Evolutionary conservation across 2,797 vertebrate genomes (phyloP).

Genomic region (Tolypeutes matacus): DNA sequence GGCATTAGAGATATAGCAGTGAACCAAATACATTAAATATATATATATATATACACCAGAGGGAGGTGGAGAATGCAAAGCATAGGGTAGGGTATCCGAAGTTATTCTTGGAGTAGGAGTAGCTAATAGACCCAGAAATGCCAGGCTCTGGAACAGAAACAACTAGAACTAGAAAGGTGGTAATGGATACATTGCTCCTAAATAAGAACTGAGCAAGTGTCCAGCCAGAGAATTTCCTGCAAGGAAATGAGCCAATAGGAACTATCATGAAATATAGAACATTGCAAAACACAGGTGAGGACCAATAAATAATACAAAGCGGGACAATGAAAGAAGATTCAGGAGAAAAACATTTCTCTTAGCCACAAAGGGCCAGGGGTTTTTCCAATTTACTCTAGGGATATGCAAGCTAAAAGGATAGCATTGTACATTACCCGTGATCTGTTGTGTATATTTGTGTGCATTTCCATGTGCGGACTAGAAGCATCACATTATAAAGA

Average conservation of each 20-base stretch:
- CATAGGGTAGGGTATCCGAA: neutral
- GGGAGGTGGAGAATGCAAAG: accelerated
- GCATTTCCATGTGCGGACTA: neutral
- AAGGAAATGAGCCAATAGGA: neutral
- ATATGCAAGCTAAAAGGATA: neutral
- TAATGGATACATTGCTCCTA: neutral
- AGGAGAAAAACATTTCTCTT: constrained; percentile 3
- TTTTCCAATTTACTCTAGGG: neutral
- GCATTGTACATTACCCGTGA: neutral
- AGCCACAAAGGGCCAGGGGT: neutral
- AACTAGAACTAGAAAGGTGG: neutral
- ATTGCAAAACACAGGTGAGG: neutral
- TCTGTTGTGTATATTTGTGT: neutral
- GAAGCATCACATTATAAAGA: neutral
- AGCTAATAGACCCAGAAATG: neutral
- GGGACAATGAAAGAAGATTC: constrained; percentile 4
- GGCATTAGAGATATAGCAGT: neutral
- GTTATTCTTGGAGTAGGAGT: neutral
- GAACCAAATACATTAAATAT: neutral
- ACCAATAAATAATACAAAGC: constrained; percentile 25
- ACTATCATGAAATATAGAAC: neutral
- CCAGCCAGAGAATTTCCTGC: neutral
- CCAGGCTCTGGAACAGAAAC: neutral
- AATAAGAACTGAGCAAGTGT: neutral
- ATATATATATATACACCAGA: neutral